Evolutionary conservation across 2,888 invertebrate genomes (phyloP).

Genomic region (Scrobipalpa costella): DNA sequence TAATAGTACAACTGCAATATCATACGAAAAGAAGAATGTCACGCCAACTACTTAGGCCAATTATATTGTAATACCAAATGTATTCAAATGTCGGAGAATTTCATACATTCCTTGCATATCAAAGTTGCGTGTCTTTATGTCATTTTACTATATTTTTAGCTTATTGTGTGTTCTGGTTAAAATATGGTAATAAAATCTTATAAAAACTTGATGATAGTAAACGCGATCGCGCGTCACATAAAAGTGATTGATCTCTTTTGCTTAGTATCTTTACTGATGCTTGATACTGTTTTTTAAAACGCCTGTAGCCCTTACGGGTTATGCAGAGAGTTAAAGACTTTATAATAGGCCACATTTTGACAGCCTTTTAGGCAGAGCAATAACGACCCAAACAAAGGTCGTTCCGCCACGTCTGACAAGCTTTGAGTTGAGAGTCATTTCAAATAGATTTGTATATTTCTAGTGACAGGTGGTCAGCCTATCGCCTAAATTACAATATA

Average conservation of each 20-base stretch:
- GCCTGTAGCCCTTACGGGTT: no score
- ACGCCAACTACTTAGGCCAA: slow-evolving; percentile 10
- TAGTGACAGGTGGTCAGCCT: no score
- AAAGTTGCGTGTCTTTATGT: not conserved
- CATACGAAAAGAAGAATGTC: slow-evolving; percentile 1
- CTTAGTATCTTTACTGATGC: not conserved
- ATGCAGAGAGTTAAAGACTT: no score
- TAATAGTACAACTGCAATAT: not conserved
- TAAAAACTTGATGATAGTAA: not conserved
- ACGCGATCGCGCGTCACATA: not conserved
- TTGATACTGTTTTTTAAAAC: no score
- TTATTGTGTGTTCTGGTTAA: not conserved
- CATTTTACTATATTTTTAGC: not conserved
- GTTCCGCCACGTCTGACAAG: no score
- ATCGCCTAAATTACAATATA: no score
- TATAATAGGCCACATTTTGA: no score
- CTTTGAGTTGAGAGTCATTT: no score
- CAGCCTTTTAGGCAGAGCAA: no score
- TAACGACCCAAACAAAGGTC: no score
- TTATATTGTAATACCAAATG: slow-evolving; percentile 15
- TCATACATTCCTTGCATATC: not conserved
- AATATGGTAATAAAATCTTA: not conserved
- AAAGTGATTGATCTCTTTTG: not conserved
- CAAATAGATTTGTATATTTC: no score
- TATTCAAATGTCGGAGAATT: slow-evolving; percentile 12